Percentiles rank a stretch among this genome's conserved stretches.
These are phyloP conservation scores for Phrynocephalus forsythii DNA, from an alignment of 2,797 vertebrate genomes.

Conservation along the genomic window DNA sequence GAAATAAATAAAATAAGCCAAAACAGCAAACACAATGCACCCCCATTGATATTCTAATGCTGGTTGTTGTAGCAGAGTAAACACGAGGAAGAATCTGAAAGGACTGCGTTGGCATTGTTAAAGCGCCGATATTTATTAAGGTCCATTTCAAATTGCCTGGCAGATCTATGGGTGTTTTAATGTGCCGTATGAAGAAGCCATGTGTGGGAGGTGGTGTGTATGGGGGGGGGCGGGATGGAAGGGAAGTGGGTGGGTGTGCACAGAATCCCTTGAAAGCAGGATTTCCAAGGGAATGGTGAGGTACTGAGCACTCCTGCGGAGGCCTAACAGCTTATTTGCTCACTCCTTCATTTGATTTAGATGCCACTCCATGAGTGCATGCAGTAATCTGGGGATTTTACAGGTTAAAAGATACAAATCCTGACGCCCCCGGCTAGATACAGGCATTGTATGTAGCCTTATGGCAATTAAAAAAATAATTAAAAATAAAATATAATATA, in stretches of 20 bases:
- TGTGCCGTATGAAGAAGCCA: not conserved
- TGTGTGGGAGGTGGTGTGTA: not conserved
- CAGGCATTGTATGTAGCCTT: too few relatives aligned
- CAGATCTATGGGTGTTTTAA: slow-evolving; percentile 16
- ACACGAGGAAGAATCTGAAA: not conserved
- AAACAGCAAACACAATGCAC: not conserved
- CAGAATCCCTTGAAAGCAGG: not conserved
- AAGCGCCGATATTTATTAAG: slow-evolving; percentile 1
- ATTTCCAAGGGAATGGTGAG: not conserved
- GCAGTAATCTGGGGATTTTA: too few relatives aligned
- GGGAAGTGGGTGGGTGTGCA: not conserved
- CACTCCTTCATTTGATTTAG: too few relatives aligned
- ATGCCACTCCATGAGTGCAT: too few relatives aligned
- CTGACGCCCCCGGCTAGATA: too few relatives aligned
- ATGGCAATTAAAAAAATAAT: too few relatives aligned
- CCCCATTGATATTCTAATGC: not conserved
- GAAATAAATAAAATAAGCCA: slow-evolving; percentile 27
- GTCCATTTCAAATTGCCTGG: slow-evolving; percentile 13
- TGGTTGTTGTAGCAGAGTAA: not conserved
- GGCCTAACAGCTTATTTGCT: not conserved
- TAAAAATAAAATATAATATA: too few relatives aligned
- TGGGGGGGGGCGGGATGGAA: not conserved
- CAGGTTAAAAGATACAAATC: too few relatives aligned
- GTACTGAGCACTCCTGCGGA: not conserved
- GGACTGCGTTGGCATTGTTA: not conserved